Conservation (phyloP, 2,797 vertebrate species). For the Spinus pinus region DNA sequence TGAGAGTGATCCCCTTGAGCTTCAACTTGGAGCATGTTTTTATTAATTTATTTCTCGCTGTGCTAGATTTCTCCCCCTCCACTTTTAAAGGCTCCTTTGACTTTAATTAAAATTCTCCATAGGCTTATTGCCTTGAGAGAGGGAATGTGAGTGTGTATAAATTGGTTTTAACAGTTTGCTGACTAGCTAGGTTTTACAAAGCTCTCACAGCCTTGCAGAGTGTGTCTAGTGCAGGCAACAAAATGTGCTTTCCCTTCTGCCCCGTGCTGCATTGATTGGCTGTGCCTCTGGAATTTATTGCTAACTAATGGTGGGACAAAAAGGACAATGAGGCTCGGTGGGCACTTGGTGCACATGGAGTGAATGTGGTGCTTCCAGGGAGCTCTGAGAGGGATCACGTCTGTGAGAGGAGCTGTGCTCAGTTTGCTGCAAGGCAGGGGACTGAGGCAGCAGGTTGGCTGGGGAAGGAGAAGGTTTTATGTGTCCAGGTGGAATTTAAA, state of each 20-base stretch:
- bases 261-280: background rate
- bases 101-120: constrained; percentile 73
- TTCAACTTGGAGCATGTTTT: constrained; percentile 58
- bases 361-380: background rate
- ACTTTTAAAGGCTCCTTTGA: constrained; percentile 67
- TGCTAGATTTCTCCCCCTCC: constrained; percentile 40
- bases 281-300: background rate
- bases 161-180: constrained; percentile 63
- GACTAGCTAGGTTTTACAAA: background rate
- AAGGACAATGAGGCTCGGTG: background rate
- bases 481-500: background rate
- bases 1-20: constrained; percentile 59
- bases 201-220: background rate
- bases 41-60: constrained; percentile 72
- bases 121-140: constrained; percentile 46
- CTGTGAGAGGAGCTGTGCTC: background rate
- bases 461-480: background rate
- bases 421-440: background rate
- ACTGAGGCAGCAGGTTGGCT: background rate
- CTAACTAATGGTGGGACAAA: background rate
- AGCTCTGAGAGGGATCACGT: background rate
- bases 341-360: background rate
- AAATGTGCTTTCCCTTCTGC: background rate
- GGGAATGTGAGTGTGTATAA: background rate
- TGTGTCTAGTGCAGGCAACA: background rate